phyloP scores from a whole-genome alignment of 2,113 vertebrate species.

The Prolemur simus region DNA sequence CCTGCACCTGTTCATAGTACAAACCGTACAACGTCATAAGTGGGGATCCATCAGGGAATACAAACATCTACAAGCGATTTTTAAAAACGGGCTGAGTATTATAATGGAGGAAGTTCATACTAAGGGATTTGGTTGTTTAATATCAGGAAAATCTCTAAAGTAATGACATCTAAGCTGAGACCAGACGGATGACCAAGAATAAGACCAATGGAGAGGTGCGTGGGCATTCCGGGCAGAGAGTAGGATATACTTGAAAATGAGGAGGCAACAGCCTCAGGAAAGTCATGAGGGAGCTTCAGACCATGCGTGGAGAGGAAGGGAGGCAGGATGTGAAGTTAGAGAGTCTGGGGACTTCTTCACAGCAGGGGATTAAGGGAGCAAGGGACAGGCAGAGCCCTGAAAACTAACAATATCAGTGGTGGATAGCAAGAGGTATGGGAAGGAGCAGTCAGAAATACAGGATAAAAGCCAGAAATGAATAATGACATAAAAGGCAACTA shows the following conservation, averaged over 20 bases:
- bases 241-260: background rate
- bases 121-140: background rate
- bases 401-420: background rate
- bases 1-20: background rate
- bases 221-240: background rate
- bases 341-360: accelerated
- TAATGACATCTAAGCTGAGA: background rate
- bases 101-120: background rate
- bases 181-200: background rate
- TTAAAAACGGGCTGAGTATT: background rate
- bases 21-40: background rate
- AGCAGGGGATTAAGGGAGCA: accelerated
- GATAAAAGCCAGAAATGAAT: background rate
- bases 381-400: background rate
- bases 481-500: background rate
- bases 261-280: background rate
- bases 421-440: background rate
- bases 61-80: background rate
- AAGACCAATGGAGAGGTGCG: background rate
- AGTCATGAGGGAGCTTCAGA: background rate
- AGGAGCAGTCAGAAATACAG: background rate
- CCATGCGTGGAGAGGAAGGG: accelerated
- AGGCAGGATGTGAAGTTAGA: background rate
- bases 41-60: background rate
- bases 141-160: background rate